A percentile compares a stretch with the other conserved stretches of the same genome.
Evolutionary conservation across 2,797 vertebrate genomes (phyloP).

Genomic region (Anguilla pacifica): DNA sequence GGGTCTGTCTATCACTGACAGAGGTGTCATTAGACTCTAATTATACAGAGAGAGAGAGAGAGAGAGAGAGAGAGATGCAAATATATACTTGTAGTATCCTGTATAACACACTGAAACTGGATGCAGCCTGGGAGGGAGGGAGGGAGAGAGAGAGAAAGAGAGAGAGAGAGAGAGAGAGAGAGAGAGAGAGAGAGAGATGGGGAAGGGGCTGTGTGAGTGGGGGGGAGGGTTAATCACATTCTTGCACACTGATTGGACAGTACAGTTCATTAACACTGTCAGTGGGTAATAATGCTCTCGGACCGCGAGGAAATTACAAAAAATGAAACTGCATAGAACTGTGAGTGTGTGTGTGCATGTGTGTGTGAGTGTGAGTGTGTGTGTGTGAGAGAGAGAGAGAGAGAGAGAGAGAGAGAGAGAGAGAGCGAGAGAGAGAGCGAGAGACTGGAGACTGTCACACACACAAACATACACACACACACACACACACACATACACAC

Average conservation of each 20-base stretch:
- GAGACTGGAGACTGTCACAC: conserved; percentile 30
- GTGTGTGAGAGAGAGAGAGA: conserved; percentile 15
- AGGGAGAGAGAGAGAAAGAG: conserved; percentile 16
- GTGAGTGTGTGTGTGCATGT: conserved; percentile 33
- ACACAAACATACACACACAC: conserved; percentile 32
- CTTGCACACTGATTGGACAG: conserved; percentile 54
- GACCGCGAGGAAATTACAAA: conserved; percentile 53
- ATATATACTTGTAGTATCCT: conserved; percentile 53
- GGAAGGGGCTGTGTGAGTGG: neutral
- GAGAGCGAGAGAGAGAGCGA: conserved; percentile 31
- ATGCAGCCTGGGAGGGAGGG: conserved; percentile 27
- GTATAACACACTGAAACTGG: conserved; percentile 33
- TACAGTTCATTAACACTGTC: conserved; percentile 54
- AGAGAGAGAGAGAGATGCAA: conserved; percentile 60
- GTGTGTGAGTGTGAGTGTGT: conserved; percentile 30
- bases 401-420: neutral
- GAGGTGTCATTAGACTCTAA: conserved; percentile 69
- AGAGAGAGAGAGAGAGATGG: conserved; percentile 35
- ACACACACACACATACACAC: neutral
- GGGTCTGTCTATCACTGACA: conserved; percentile 57
- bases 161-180: conserved; percentile 3
- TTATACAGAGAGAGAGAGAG: conserved; percentile 58
- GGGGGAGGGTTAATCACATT: conserved; percentile 10
- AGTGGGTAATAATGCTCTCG: conserved; percentile 53
- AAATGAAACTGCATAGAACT: conserved; percentile 33